Evolutionary conservation across 2,888 invertebrate species (phyloP).

Genomic region (Nomada ruficornis): DNA sequence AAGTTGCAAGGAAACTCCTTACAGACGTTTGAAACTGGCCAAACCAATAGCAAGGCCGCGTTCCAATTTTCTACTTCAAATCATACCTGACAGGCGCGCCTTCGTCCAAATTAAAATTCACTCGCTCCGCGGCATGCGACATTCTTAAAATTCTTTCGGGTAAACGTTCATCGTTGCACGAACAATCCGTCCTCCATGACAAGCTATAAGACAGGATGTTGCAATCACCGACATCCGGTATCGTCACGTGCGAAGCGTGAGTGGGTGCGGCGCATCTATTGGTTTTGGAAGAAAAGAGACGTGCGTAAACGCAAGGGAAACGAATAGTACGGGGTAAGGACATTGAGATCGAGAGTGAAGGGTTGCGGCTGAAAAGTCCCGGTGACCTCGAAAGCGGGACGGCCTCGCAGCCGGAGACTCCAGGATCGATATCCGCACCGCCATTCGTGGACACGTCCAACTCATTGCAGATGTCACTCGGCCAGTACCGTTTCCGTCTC

Average conservation of each 20-base stretch:
- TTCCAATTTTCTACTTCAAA: too few species aligned
- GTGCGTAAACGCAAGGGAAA: not conserved
- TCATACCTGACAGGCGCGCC: too few species aligned
- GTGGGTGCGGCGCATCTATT: not conserved
- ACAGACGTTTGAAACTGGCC: not conserved
- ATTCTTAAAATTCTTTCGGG: not conserved
- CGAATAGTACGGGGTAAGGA: conserved; percentile 4
- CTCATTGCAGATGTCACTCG: conserved; percentile 64
- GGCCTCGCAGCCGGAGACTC: conserved; percentile 55
- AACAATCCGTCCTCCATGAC: too few species aligned
- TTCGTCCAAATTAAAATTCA: too few species aligned
- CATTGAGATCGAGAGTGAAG: conserved; percentile 74
- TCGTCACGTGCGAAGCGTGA: conserved; percentile 1
- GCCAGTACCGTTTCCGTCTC: conserved; percentile 36
- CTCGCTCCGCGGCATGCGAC: too few species aligned
- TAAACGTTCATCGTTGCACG: not conserved
- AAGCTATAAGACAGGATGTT: conserved; percentile 6
- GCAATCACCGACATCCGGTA: conserved; percentile 19
- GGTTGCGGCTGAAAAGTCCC: conserved; percentile 68
- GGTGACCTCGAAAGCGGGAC: conserved; percentile 77
- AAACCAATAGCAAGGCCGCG: not conserved
- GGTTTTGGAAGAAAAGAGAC: not conserved
- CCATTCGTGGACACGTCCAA: conserved; percentile 62
- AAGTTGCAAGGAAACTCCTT: too few species aligned
- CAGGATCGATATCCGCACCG: conserved; percentile 76